Evolutionary conservation across 2,113 vertebrate species (phyloP), one percentile per base, ranked within the genome.

Genomic region (Dipodomys ordii): DNA sequence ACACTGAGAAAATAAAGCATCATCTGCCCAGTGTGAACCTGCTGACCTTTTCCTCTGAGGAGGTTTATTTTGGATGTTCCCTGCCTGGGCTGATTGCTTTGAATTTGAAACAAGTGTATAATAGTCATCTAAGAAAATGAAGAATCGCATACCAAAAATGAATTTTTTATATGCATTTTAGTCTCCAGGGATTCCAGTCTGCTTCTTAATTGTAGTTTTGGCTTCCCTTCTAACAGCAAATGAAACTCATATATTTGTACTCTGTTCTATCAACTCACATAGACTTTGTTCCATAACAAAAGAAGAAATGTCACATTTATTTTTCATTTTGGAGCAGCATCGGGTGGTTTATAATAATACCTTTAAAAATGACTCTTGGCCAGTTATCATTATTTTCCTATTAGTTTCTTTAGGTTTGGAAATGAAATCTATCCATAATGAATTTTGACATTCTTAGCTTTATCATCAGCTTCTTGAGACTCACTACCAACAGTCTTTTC

Each of bases 1-100:
- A 69, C 44, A 60, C 74, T 32, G 30, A 84, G 60, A 73, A 90
- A 79, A 96, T 27, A 68, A 93, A 96, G 67, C 0, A 0, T 64
- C 89, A 94, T 95, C 95, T 97, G 96, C 39, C 30, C 44, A 79
- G 23, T 64, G 2, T 94, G 85, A 95, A 87, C 89, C 64, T 32
- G 35, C 72, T 57, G 53, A 57, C 53, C 62, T 67, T 85, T 91
- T 90, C 44, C 84, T 82, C 93, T 83, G 53, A 68, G 81, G 46
- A 83, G n/a, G 76, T 95, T 79, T 85, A 23, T 74, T 92, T 65
- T 95, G 53, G 67, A 80, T 25, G n/a, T 20, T 53, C 74, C 18
- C 53, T 1, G 1, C 12, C 53, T 73, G 35, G 67, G 68, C 79
- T 72, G 74, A 95, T 60, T 91, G 91, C n/a, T n/a, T 65, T 91